phyloP scores from a whole-genome alignment of 2,797 vertebrate species.

The Choloepus didactylus region DNA sequence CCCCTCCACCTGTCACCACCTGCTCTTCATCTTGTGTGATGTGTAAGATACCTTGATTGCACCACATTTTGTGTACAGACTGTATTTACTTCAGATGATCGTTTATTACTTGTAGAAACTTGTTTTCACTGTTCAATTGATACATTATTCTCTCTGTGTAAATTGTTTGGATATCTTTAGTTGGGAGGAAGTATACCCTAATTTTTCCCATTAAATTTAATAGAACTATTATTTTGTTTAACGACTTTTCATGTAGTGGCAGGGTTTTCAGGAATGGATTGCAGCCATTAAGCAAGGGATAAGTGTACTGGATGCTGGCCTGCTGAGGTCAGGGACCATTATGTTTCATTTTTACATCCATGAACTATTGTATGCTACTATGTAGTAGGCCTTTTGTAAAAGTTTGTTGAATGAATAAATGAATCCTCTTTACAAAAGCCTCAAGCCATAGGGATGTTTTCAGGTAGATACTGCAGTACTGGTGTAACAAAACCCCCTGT shows the following conservation, averaged over 20 bases:
- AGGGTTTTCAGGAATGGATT: not conserved
- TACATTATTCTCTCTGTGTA: not conserved
- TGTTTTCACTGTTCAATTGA: not conserved
- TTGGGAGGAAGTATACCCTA: not conserved
- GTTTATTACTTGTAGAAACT: not conserved
- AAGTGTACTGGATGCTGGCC: not conserved
- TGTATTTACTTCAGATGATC: not conserved
- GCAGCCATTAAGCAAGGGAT: not conserved
- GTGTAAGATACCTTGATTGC: not conserved
- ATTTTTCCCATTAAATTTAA: not conserved
- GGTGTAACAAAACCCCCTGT: not conserved
- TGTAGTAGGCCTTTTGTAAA: not conserved
- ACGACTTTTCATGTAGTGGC: not conserved
- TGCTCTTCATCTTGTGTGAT: not conserved
- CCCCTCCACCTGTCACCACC: not conserved
- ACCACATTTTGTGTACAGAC: not conserved
- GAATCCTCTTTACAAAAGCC: not conserved
- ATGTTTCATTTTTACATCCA: not conserved
- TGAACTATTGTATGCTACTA: not conserved
- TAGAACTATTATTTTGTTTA: conserved; percentile 34
- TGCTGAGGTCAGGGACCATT: not conserved
- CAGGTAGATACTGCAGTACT: not conserved
- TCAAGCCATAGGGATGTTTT: not conserved
- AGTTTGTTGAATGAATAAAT: not conserved
- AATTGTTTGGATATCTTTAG: not conserved